Base-by-base conservation (phyloP, 2,888 invertebrate genomes). In the Cephus sareptanus region DNA sequence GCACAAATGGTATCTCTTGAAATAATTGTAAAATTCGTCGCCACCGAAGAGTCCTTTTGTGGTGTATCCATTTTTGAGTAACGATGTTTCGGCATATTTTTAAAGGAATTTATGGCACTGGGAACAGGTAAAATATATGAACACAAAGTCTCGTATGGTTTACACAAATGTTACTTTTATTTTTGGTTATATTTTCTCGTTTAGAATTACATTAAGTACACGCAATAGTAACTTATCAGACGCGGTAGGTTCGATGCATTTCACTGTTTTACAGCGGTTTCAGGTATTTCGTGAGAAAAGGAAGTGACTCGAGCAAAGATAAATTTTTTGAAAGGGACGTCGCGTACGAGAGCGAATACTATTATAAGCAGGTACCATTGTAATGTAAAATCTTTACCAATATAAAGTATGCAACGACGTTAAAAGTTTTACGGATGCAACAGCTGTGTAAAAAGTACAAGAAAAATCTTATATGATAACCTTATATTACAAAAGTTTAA, bases 291-390 rank as follows among this genome's bases (percentile, higher is more conserved):
- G 79, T 77, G 34, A 80, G 80, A 76, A 81, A 80, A 33, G 82
- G 79, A 34, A 85, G 80, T 73, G 82, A 83, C 75, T 80, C 83
- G 0, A 76, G 34, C 23, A 82, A 79, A 15, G 79, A 84, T 69
- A 83, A 84, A 74, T 83, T 83, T 73, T 76, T 76, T 56, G 81
- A 82, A 74, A 82, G 80, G 75, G 78, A 82, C 33, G 76, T 86
- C 13, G 86, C 85, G 9, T 86, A 83, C 33, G 87, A 89, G 81
- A 85, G 82, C 13, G 88, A 88, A 75, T 87, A 86, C 83, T 88
- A 84, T 80, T 86, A 87, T 77, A 86, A 85, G 76, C 86, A 88
- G 85, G 89, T 88, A 84, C 13, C 40, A 1, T 40, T 40, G 2
- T 23, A 40, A 40, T 40, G 40, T 23, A 40, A 40, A 40, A 40